Conservation (phyloP, 2,113 vertebrate genomes). For the Oenanthe oenanthe region DNA sequence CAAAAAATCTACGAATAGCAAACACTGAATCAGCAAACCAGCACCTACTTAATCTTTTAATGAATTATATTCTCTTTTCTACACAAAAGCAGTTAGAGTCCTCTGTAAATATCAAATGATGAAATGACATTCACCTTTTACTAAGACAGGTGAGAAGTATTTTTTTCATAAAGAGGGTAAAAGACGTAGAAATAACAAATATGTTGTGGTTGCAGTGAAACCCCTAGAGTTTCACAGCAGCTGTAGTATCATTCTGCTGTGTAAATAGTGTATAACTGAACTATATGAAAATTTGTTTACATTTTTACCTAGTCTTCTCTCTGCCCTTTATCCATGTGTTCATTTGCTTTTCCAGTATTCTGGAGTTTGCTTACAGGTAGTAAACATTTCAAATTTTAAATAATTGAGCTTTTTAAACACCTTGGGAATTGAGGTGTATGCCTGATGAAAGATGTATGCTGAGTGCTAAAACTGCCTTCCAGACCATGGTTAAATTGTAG, state of each 20-base stretch:
- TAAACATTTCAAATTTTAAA: background rate
- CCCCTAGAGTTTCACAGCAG: background rate
- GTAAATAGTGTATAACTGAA: background rate
- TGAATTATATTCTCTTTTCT: background rate
- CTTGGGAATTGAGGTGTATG: background rate
- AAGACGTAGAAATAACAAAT: background rate
- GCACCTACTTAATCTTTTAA: background rate
- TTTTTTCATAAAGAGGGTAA: background rate
- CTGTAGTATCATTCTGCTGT: background rate
- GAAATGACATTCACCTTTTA: conserved; percentile 4
- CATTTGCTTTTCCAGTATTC: background rate
- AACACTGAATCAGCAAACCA: background rate
- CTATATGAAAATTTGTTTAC: background rate
- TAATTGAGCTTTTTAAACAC: background rate
- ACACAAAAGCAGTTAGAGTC: background rate
- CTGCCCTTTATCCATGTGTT: background rate
- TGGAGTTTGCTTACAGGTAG: background rate
- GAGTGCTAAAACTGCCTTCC: background rate
- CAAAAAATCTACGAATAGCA: background rate
- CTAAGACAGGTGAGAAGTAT: background rate
- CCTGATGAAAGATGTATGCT: background rate
- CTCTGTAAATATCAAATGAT: conserved; percentile 15
- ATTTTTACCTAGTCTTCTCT: background rate
- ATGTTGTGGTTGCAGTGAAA: background rate
- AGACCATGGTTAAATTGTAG: background rate